These are phyloP conservation scores for Rhingia rostrata DNA, from an alignment of 2,888 invertebrate species.

Conservation along the genomic window DNA sequence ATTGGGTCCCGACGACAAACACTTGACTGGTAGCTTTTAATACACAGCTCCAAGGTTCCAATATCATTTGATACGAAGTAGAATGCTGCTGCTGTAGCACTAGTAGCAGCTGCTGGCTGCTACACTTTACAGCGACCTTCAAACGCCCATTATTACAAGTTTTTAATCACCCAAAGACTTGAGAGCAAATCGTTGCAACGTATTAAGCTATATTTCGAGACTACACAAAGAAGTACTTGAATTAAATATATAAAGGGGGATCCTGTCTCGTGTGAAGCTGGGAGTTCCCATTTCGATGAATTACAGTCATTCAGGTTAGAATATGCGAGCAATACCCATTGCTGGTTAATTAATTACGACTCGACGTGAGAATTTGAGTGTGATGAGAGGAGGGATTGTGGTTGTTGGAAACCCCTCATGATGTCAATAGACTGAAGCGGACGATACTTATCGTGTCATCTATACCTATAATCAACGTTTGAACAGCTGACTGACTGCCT, in stretches of 20 bases:
- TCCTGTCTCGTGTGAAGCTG: constrained; percentile 13
- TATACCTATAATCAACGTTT: background rate
- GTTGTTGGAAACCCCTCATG: too few species aligned
- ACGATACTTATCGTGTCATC: constrained; percentile 17
- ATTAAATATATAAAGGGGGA: background rate
- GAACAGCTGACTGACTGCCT: constrained; percentile 15
- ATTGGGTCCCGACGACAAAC: constrained; percentile 35
- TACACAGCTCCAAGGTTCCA: constrained; percentile 47
- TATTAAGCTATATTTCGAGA: constrained; percentile 19
- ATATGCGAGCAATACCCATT: background rate
- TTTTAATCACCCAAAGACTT: constrained; percentile 42
- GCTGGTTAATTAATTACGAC: background rate
- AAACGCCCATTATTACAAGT: constrained; percentile 65
- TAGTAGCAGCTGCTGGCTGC: constrained; percentile 25
- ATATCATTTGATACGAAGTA: constrained; percentile 60
- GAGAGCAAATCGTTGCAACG: constrained; percentile 35
- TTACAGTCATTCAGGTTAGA: constrained; percentile 4
- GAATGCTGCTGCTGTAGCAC: constrained; percentile 27
- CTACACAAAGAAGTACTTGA: constrained; percentile 15
- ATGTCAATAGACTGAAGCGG: background rate
- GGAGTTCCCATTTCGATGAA: constrained; percentile 14
- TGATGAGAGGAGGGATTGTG: too few species aligned
- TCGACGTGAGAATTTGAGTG: too few species aligned
- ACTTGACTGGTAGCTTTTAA: constrained; percentile 25
- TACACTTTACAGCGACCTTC: constrained; percentile 64